A percentile compares a stretch with the other conserved stretches of the same genome.
phyloP scores from a whole-genome alignment of 2,113 vertebrate species.

The Tichodroma muraria region DNA sequence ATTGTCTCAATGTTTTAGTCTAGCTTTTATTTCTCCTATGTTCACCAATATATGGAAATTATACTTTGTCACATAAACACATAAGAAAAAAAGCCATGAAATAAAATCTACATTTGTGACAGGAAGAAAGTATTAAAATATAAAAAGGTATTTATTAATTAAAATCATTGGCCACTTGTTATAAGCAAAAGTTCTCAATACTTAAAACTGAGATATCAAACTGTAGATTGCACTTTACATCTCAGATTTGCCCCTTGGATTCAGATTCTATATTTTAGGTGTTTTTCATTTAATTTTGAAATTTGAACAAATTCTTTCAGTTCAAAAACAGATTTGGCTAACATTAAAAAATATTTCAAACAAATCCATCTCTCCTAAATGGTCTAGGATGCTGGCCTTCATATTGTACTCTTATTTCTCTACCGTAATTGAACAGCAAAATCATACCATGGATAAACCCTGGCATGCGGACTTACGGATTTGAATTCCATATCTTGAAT shows the following conservation, averaged over 20 bases:
- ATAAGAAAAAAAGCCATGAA: neutral
- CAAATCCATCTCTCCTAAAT: neutral
- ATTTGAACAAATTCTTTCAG: neutral
- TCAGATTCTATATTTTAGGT: neutral
- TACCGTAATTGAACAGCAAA: neutral
- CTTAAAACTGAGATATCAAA: neutral
- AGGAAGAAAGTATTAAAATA: neutral
- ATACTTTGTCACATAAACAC: neutral
- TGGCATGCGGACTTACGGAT: neutral
- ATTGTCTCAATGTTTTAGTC: neutral
- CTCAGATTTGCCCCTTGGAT: neutral
- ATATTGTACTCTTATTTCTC: neutral
- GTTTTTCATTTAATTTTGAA: neutral
- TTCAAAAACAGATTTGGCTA: neutral
- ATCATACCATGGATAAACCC: neutral
- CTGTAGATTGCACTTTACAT: neutral
- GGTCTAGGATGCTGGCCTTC: neutral
- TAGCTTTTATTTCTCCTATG: neutral
- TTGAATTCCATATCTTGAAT: neutral
- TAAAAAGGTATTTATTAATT: neutral
- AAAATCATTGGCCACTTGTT: accelerated
- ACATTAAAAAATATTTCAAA: neutral
- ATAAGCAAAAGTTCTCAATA: neutral
- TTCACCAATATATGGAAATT: neutral
- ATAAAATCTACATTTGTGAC: neutral